These are phyloP conservation scores for Meghimatium bilineatum DNA, from an alignment of 2,888 invertebrate genomes.

Conservation along the genomic window DNA sequence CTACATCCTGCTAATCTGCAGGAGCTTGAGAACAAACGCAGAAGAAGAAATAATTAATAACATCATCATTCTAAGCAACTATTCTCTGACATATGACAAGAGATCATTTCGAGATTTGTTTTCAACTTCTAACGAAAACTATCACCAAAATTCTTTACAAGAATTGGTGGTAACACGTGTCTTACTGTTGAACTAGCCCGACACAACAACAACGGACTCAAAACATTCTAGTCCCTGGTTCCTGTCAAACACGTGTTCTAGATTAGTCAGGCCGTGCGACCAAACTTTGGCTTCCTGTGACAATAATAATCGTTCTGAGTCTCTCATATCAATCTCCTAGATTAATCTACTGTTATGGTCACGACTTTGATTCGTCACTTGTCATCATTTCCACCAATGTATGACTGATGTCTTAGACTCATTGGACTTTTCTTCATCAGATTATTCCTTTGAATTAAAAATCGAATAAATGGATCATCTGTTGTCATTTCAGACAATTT, in stretches of 20 bases:
- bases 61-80: background rate
- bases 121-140: conserved; percentile 16
- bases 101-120: conserved; percentile 27
- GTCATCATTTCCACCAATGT: conserved; percentile 22
- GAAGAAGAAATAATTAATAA: no score
- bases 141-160: conserved; percentile 14
- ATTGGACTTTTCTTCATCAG: background rate
- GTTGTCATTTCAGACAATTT: no score
- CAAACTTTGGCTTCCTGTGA: background rate
- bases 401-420: background rate
- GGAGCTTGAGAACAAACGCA: no score
- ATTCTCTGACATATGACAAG: conserved; percentile 2
- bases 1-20: no score
- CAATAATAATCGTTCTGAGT: background rate
- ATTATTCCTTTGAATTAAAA: background rate
- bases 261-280: conserved; percentile 28
- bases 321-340: conserved; percentile 20
- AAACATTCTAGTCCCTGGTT: background rate
- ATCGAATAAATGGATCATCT: background rate
- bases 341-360: conserved; percentile 8
- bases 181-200: background rate
- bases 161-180: conserved; percentile 24
- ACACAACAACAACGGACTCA: background rate
- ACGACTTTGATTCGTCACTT: conserved; percentile 28
- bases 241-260: conserved; percentile 20